Conservation (phyloP, 2,888 invertebrate genomes). For the Meliscaeva auricollis region DNA sequence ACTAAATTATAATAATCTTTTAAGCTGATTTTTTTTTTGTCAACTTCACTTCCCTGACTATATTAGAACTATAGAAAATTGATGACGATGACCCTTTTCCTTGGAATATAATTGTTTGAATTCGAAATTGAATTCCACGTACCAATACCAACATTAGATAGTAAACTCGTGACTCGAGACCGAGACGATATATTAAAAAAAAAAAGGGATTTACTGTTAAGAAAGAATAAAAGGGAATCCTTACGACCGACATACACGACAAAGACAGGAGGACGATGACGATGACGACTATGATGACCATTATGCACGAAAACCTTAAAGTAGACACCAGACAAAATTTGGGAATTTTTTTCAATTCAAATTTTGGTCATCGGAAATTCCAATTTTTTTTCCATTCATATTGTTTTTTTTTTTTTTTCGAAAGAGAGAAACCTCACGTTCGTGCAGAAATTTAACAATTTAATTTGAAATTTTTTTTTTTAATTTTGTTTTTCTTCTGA, state of each 20-base stretch:
- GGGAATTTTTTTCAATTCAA: conserved; percentile 9
- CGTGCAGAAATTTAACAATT: conserved; percentile 29
- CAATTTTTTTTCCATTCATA: background rate
- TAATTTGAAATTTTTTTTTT: background rate
- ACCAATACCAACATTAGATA: background rate
- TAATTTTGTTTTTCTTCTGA: background rate
- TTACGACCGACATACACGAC: background rate
- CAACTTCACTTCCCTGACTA: background rate
- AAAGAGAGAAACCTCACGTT: conserved; percentile 9
- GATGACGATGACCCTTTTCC: conserved; percentile 23
- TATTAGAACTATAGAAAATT: background rate
- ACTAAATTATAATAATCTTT: too few relatives aligned
- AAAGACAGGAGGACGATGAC: too few relatives aligned
- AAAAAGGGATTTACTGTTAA: background rate
- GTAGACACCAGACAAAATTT: background rate
- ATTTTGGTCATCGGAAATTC: conserved; percentile 30
- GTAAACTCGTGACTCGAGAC: too few relatives aligned
- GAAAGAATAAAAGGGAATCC: background rate
- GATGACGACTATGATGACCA: background rate
- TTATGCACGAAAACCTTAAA: background rate
- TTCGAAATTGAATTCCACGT: conserved; percentile 25
- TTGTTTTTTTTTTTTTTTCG: background rate
- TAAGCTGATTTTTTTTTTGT: too few relatives aligned
- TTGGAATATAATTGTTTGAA: background rate
- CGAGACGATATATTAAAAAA: background rate